Conservation (phyloP, 2,888 invertebrate genomes). For the Scrobipalpa costella region DNA sequence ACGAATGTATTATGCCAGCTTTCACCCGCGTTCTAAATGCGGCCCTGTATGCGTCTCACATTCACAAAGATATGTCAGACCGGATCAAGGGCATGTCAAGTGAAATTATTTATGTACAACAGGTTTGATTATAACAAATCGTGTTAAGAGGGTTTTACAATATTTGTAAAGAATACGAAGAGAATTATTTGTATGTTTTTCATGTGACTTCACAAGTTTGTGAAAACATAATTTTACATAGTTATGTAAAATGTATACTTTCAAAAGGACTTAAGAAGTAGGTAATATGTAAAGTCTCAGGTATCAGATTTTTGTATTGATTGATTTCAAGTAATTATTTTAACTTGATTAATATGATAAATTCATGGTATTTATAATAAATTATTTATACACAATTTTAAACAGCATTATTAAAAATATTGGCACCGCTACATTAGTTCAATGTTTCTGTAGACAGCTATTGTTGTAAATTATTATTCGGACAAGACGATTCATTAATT, state of each 20-base stretch:
- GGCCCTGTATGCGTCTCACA: neutral
- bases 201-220: too few relatives aligned
- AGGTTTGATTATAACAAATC: constrained; percentile 24
- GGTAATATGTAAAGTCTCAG: too few relatives aligned
- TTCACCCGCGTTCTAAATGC: constrained; percentile 22
- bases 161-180: neutral
- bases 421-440: neutral
- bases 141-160: neutral
- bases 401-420: neutral
- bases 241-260: too few relatives aligned
- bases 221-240: too few relatives aligned
- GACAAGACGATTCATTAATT: constrained; percentile 15
- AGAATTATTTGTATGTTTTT: too few relatives aligned
- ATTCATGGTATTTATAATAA: too few relatives aligned
- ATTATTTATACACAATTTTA: neutral
- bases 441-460: neutral
- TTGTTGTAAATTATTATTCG: neutral
- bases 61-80: constrained; percentile 23
- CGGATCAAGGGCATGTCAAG: constrained; percentile 26
- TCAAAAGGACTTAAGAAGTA: too few relatives aligned
- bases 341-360: too few relatives aligned
- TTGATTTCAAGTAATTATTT: too few relatives aligned
- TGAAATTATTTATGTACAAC: constrained; percentile 26
- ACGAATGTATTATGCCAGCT: constrained; percentile 7
- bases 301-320: too few relatives aligned